Conservation (phyloP, 2,888 invertebrate species). For the Andrena dorsata region DNA sequence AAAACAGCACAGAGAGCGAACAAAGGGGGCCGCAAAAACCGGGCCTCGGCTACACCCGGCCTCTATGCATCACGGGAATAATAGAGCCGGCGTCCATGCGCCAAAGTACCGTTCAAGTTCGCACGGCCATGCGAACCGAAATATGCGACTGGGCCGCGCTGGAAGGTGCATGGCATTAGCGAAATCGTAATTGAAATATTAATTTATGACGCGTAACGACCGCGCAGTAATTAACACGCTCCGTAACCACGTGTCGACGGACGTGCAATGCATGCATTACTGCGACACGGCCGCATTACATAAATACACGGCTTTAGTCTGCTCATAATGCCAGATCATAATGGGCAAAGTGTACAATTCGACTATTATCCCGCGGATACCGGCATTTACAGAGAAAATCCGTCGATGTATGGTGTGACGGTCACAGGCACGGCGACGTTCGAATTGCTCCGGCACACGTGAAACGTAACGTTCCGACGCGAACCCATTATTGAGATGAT, state of each 20-base stretch:
- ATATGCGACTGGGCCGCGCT: constrained; percentile 49
- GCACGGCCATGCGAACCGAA: constrained; percentile 36
- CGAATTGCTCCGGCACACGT: constrained; percentile 47
- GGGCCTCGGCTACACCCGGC: background rate
- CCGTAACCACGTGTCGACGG: constrained; percentile 77
- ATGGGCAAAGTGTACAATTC: constrained; percentile 79
- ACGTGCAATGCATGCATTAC: constrained; percentile 81
- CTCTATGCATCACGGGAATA: background rate
- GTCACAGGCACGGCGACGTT: background rate
- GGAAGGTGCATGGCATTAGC: constrained; percentile 71
- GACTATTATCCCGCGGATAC: constrained; percentile 75
- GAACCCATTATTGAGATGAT: background rate
- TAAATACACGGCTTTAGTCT: constrained; percentile 80
- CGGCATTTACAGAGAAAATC: constrained; percentile 73
- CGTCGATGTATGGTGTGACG: constrained; percentile 50
- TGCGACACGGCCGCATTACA: constrained; percentile 77
- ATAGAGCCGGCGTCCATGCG: background rate
- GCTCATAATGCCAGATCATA: constrained; percentile 75
- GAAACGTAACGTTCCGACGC: constrained; percentile 35
- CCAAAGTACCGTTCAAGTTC: constrained; percentile 6
- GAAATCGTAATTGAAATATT: constrained; percentile 83
- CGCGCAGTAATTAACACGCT: constrained; percentile 81
- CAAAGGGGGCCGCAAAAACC: background rate
- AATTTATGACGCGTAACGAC: constrained; percentile 81
- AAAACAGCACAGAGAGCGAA: background rate